Evolutionary conservation across 2,113 vertebrate species (phyloP).

Genomic region (Ifrita kowaldi): DNA sequence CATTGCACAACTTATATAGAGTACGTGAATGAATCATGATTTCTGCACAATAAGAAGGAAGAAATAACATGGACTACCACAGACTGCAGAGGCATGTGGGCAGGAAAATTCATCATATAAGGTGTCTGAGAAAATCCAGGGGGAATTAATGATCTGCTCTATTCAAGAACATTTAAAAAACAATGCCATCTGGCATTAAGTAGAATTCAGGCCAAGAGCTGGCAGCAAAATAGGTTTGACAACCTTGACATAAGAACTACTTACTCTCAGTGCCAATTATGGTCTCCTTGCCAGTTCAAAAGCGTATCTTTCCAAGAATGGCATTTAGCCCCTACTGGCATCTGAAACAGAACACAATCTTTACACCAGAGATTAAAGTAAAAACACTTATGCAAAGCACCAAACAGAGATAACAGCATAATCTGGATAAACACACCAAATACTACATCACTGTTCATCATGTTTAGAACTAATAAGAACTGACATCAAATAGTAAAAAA

Average conservation of each 20-base stretch:
- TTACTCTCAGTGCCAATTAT: constrained; percentile 35
- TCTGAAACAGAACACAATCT: neutral
- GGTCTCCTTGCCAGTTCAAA: constrained; percentile 34
- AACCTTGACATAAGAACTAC: constrained; percentile 56
- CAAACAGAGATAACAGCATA: neutral
- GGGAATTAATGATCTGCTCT: constrained; percentile 30
- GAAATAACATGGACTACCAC: neutral
- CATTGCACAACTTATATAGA: neutral
- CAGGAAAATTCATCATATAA: constrained; percentile 2
- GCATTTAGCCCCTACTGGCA: neutral
- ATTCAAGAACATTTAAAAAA: constrained; percentile 53
- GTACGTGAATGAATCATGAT: neutral
- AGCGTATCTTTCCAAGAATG: constrained; percentile 18
- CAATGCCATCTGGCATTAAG: constrained; percentile 61
- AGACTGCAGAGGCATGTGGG: neutral
- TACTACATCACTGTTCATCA: neutral
- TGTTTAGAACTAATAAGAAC: neutral
- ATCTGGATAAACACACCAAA: neutral
- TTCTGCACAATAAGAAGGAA: neutral
- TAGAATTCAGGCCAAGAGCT: constrained; percentile 48
- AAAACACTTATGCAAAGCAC: neutral
- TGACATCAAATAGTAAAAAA: neutral
- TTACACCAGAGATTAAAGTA: neutral
- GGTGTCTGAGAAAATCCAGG: neutral
- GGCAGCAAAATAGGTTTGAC: constrained; percentile 28